Base-by-base conservation (phyloP, 2,888 invertebrate species). In the Malthinus seriepunctatus region DNA sequence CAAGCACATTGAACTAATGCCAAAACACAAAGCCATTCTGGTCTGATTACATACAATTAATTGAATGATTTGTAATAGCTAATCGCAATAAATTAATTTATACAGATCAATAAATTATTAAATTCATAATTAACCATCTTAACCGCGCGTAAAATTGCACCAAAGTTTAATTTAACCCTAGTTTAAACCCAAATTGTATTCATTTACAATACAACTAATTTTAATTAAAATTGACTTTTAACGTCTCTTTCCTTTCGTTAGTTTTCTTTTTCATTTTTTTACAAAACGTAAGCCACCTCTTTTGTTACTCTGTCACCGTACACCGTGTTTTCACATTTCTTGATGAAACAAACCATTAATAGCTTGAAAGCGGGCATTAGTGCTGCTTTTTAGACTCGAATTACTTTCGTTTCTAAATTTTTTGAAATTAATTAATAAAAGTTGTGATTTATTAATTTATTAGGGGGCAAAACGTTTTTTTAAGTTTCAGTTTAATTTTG, bases 281-380 rank as follows among this genome's bases (percentile, higher is more conserved):
- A 47, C 59, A 23, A 23, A 23, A 23, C 23, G 23, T 51, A 38
- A 53, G 59, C 33, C 50, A 35, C 45, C 54, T 42, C 54, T 54
- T 23, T 59, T 59, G 59, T 59, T 59, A 32, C 46, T 37, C 51
- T 54, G 59, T 59, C 59, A 59, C 54, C 59, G 51, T 59, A 54
- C 23, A 23, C 23, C 23, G 23, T 23, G 23, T 23, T 59, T 59
- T 54, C 59, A 46, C 59, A 55, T 59, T 59, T 59, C 59, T 54
- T 59, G 54, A 59, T 59, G 59, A 59, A 59, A 49, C 53, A 49
- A 53, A 54, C 53, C 58, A 59, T 59, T 59, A 59, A 59, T 51
- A 56, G 60, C 50, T 51, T 56, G 56, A 60, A 56, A 60, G 60
- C 60, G 46, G 56, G 51, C 59, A 59, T 59, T 59, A 51, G 59